Base-by-base conservation (phyloP, 2,797 vertebrate genomes). In the Perodicticus potto region DNA sequence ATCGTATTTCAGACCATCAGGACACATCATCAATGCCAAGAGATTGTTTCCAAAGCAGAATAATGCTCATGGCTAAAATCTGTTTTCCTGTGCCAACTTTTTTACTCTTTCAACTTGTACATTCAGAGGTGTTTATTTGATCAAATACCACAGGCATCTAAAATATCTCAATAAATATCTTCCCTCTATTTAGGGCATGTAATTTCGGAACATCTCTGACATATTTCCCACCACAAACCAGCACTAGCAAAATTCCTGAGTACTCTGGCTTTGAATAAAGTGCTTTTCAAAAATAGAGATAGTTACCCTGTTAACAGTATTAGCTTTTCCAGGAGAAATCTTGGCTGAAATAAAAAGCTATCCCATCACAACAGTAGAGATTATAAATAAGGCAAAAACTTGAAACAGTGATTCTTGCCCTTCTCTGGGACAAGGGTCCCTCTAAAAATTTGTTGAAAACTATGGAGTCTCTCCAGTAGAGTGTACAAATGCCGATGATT, bases 21-120 rank as follows among this genome's bases (percentile, higher is more conserved):
- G 14, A 92, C 17, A 72, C 27, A 65, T 45, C 37, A 72, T 1
- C n/a, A 49, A 90, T 32, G 77, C 78, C 72, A 89, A 92, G 76
- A 89, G 45, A 4, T 49, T 94, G 86, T 84, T 94, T 94, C 73
- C 72, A 87, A 87, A 96, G 70, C 59, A 94, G 59, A 90, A 57
- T 82, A 91, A 96, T 9, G 12, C 7, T 49, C 72, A 70, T 22
- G 53, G 77, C 43, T 95, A 84, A 88, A 89, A 90, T 67, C 43
- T 29, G 11, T 63, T 92, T 67, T 27, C 8, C 43, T 59, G 34
- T 67, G 43, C n/a, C 76, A 84, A 86, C 40, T 32, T 87, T 93
- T 92, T 65, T 23, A 91, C 22, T 86, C 34, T 69, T 67, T 74
- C 32, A 69, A 9, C 83, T 87, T 93, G 65, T 65, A 92, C 20